These are phyloP conservation scores for Lumbricus terrestris DNA, from an alignment of 2,888 invertebrate species.

Conservation along the genomic window DNA sequence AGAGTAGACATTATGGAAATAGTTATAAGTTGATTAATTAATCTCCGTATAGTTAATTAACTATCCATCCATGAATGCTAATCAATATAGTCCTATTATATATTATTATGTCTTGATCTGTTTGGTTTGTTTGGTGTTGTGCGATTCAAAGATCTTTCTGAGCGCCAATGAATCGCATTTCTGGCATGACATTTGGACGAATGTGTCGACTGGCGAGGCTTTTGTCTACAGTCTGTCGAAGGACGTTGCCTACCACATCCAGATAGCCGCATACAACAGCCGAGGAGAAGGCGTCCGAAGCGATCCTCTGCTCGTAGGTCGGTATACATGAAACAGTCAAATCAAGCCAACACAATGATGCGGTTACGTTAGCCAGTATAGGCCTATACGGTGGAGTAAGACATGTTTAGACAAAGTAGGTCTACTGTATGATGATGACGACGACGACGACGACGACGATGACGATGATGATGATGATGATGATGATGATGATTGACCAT, in stretches of 20 bases:
- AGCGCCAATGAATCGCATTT: background rate
- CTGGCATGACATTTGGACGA: constrained; percentile 19
- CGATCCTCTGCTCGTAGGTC: constrained; percentile 36
- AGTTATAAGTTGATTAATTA: background rate
- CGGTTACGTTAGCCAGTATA: too few species aligned
- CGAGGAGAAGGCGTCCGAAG: constrained; percentile 73
- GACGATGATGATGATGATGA: too few species aligned
- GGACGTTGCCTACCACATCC: constrained; percentile 81
- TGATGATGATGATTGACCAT: background rate
- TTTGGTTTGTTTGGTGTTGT: background rate
- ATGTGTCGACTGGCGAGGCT: constrained; percentile 22
- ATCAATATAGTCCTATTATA: background rate
- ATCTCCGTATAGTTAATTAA: background rate
- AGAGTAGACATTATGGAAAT: background rate
- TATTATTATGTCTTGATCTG: background rate
- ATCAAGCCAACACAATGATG: background rate
- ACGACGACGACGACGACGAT: too few species aligned
- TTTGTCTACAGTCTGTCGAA: constrained; percentile 77
- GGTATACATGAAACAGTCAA: constrained; percentile 9
- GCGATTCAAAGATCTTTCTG: background rate
- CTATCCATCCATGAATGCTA: background rate
- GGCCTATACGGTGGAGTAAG: too few species aligned
- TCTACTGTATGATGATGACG: too few species aligned
- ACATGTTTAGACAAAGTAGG: background rate
- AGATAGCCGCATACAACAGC: constrained; percentile 83